A percentile compares a stretch with the other conserved stretches of the same genome.
phyloP scores from a whole-genome alignment of 2,113 vertebrate species.

The Cyprinodon variegatus region DNA sequence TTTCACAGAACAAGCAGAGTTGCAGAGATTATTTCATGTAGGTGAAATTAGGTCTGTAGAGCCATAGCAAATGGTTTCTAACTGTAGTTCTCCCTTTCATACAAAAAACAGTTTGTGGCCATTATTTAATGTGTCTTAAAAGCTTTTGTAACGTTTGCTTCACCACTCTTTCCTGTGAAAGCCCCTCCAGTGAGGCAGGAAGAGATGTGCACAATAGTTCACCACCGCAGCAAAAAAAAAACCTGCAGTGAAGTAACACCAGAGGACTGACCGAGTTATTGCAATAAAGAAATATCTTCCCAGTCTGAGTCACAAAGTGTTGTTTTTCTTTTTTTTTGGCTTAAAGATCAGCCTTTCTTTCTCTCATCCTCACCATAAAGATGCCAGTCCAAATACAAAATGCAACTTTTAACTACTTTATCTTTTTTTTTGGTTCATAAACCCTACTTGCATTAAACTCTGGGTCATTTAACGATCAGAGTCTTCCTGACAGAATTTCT shows the following conservation, averaged over 20 bases:
- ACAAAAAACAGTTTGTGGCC: not conserved
- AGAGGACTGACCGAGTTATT: constrained; percentile 18
- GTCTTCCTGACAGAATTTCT: not conserved
- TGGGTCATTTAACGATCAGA: not conserved
- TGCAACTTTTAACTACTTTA: not conserved
- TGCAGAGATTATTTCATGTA: too few relatives aligned
- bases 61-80: not conserved
- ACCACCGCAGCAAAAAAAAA: not conserved
- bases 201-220: constrained; percentile 16
- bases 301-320: not conserved
- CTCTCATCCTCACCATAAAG: not conserved
- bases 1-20: not conserved
- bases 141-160: not conserved
- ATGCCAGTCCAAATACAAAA: too few relatives aligned
- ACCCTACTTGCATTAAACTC: not conserved
- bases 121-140: not conserved
- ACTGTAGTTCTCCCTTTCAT: not conserved
- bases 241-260: not conserved
- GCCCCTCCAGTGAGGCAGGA: constrained; percentile 14
- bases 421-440: not conserved
- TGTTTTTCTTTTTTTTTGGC: not conserved
- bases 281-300: not conserved
- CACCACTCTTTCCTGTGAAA: constrained; percentile 13
- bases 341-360: not conserved
- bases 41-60: too few relatives aligned